phyloP scores from a whole-genome alignment of 2,888 invertebrate species.

The Drosophila diplacantha region DNA sequence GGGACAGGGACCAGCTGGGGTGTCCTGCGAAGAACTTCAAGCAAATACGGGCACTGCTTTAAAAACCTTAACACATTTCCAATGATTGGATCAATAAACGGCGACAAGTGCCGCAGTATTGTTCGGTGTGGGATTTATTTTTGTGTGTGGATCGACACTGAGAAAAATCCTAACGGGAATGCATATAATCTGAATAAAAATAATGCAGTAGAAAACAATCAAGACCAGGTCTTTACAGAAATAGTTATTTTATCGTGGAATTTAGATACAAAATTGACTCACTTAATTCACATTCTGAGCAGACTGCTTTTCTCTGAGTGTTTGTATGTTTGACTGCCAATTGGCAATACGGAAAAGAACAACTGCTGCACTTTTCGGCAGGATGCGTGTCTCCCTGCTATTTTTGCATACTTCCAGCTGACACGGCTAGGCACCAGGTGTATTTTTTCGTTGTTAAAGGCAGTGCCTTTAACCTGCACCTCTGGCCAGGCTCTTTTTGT shows the following conservation, averaged over 20 bases:
- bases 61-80: conserved; percentile 61
- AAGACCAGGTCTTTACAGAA: too few relatives aligned
- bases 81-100: conserved; percentile 69
- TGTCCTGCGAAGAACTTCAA: conserved; percentile 47
- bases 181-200: neutral
- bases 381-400: conserved; percentile 24
- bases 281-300: neutral
- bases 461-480: conserved; percentile 1
- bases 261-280: neutral
- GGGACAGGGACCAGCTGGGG: conserved; percentile 22
- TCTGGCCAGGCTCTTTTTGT: neutral
- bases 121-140: conserved; percentile 9
- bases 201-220: too few relatives aligned
- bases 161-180: neutral
- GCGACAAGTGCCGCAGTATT: conserved; percentile 52
- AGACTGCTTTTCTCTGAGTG: neutral
- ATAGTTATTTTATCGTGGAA: neutral
- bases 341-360: conserved; percentile 49
- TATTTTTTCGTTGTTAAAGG: conserved; percentile 9
- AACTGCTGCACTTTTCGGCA: conserved; percentile 42
- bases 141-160: conserved; percentile 6
- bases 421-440: conserved; percentile 26
- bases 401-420: conserved; percentile 47
- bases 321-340: conserved; percentile 37
- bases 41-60: conserved; percentile 55